phyloP scores from a whole-genome alignment of 2,113 vertebrate genomes.

The Dromaius novaehollandiae region DNA sequence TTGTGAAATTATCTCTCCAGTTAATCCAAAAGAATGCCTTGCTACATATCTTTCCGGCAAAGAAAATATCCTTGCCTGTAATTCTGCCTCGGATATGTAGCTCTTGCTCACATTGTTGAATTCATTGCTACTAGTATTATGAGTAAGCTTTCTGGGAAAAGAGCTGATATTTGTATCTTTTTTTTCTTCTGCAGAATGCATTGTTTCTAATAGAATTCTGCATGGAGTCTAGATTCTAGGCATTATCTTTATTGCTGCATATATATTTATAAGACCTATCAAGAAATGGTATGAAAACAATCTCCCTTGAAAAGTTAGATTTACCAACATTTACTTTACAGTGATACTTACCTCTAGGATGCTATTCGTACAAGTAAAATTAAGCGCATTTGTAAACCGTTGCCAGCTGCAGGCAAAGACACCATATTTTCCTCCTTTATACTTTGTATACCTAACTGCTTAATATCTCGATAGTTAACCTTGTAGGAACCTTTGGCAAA shows the following conservation, averaged over 20 bases:
- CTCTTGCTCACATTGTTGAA: background rate
- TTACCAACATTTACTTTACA: background rate
- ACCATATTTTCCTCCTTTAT: background rate
- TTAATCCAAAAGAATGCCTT: conserved; percentile 7
- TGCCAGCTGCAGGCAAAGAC: background rate
- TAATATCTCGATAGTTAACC: background rate
- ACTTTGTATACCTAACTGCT: background rate
- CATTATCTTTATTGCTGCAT: background rate
- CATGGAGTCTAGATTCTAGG: background rate
- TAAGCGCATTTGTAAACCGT: background rate
- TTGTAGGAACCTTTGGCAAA: conserved; percentile 6
- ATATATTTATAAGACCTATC: background rate
- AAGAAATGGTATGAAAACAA: background rate
- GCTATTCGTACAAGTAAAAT: background rate
- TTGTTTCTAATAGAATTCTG: background rate
- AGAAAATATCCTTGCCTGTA: conserved; percentile 7
- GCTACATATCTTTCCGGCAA: conserved; percentile 37
- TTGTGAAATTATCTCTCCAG: conserved; percentile 18
- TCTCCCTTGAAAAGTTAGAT: background rate
- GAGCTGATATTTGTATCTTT: background rate
- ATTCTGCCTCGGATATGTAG: background rate
- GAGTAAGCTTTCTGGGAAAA: conserved; percentile 19
- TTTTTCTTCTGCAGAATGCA: background rate
- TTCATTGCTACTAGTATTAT: background rate
- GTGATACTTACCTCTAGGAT: background rate